Evolutionary conservation across 2,888 invertebrate species (phyloP).

Genomic region (Sphaerophoria taeniata): DNA sequence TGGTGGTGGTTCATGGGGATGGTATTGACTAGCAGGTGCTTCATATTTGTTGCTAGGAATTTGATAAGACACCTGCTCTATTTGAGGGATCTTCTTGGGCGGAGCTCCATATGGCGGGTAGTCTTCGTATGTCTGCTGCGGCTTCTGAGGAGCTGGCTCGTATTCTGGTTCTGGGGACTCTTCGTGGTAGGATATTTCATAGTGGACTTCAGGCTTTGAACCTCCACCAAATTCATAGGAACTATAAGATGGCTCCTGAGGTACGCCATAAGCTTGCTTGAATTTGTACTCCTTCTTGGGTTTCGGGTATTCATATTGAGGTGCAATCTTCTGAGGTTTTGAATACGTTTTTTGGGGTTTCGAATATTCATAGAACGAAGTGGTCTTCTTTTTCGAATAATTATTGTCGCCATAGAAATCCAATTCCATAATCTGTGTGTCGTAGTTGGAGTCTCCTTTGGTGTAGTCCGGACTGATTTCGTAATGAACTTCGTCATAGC

Average conservation of each 20-base stretch:
- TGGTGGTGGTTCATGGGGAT: slow-evolving; percentile 41
- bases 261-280: slow-evolving; percentile 76
- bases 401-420: slow-evolving; percentile 78
- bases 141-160: slow-evolving; percentile 28
- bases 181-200: slow-evolving; percentile 64
- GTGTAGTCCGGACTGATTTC: slow-evolving; percentile 67
- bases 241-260: slow-evolving; percentile 65
- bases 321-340: slow-evolving; percentile 64
- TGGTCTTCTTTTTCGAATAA: slow-evolving; percentile 76
- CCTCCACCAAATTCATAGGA: slow-evolving; percentile 19
- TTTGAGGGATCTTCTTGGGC: slow-evolving; percentile 52
- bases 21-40: slow-evolving; percentile 34
- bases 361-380: slow-evolving; percentile 76
- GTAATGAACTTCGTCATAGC: slow-evolving; percentile 78
- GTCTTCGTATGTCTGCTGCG: slow-evolving; percentile 43
- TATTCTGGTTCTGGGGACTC: slow-evolving; percentile 37
- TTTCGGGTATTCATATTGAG: slow-evolving; percentile 44
- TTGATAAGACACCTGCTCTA: slow-evolving; percentile 71
- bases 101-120: slow-evolving; percentile 62
- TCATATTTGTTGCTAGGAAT: slow-evolving; percentile 54
- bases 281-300: slow-evolving; percentile 51
- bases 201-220: slow-evolving; percentile 50
- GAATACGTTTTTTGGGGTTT: slow-evolving; percentile 73
- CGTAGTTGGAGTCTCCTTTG: slow-evolving; percentile 76
- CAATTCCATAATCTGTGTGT: slow-evolving; percentile 79